A percentile compares a stretch with the other conserved stretches of the same genome.
phyloP scores from a whole-genome alignment of 1,140 invertebrate species.

The Atta cephalotes region DNA sequence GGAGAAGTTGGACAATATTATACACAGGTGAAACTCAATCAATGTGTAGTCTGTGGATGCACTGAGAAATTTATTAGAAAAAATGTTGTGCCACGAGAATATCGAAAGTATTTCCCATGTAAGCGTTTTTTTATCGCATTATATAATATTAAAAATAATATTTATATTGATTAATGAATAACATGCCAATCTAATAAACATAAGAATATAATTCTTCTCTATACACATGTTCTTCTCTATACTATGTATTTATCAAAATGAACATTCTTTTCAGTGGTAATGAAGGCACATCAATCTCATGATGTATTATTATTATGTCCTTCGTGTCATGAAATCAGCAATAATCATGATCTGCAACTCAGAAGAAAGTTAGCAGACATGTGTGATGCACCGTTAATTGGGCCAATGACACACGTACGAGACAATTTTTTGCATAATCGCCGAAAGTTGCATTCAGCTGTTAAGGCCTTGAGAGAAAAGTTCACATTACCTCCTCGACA shows the following conservation, averaged over 20 bases:
- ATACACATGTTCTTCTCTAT: too few relatives aligned
- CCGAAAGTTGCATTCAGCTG: slow-evolving; percentile 89
- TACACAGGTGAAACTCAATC: slow-evolving; percentile 91
- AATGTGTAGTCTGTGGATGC: slow-evolving; percentile 94
- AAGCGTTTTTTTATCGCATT: slow-evolving; percentile 71
- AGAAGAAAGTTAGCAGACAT: slow-evolving; percentile 88
- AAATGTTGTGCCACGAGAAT: slow-evolving; percentile 94
- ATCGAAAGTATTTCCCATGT: slow-evolving; percentile 93
- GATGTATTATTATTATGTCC: slow-evolving; percentile 93
- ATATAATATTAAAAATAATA: slow-evolving; percentile 33
- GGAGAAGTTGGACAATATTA: slow-evolving; percentile 91
- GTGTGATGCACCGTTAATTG: slow-evolving; percentile 89
- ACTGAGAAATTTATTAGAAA: slow-evolving; percentile 91
- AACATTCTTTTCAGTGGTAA: slow-evolving; percentile 86
- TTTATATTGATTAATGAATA: not conserved
- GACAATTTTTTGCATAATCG: slow-evolving; percentile 76
- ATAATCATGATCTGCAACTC: slow-evolving; percentile 89
- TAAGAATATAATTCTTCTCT: too few relatives aligned
- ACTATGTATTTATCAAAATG: not conserved
- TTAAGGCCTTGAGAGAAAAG: slow-evolving; percentile 87
- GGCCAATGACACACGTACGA: slow-evolving; percentile 75
- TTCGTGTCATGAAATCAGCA: slow-evolving; percentile 91
- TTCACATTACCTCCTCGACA: slow-evolving; percentile 87
- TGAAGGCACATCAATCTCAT: slow-evolving; percentile 95
- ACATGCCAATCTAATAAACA: not conserved